Base-by-base conservation (phyloP, 2,888 invertebrate species). In the Petrolisthes cinctipes region DNA sequence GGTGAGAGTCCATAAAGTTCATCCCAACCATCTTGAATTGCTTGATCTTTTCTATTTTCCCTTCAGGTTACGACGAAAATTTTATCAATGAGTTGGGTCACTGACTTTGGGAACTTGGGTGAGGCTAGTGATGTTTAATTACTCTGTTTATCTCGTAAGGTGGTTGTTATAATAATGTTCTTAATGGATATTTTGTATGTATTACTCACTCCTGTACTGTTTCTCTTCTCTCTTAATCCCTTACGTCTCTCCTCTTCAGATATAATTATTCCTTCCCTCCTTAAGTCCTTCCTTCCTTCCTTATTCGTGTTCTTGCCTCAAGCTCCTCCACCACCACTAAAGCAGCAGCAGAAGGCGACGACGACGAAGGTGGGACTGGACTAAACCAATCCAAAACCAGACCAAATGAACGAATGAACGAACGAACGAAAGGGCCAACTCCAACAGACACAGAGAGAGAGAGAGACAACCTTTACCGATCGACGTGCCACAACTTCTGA, bases 11-110 rank as follows among this genome's bases (percentile, higher is more conserved):
- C 73, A 83, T 66, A 20, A 71, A 86, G 5, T 37, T 56, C 6
- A 79, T 68, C 2, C 86, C 79, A 17, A 86, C 73, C 86, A 86
- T 86, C 51, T 5, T 81, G 66, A 17, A 37, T 20, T 6, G 66
- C 14, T 76, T 76, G 17, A n/a, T n/a, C n/a, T n/a, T n/a, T n/a
- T n/a, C n/a, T n/a, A n/a, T n/a, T n/a, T n/a, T n/a, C n/a, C n/a
- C 71, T 14, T 4, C 17, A 9, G 53, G 5, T 4, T 17, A 53
- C 53, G 76, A n/a, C 53, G 23, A 11, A 23, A 14, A 14, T 61
- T 61, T 9, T 14, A 9, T 61, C 61, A 23, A 4, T 75, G 23
- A 23, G 75, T 75, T 17, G 54, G 76, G 76, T 76, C 53, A 53
- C 54, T n/a, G 17, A 76, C 53, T 76, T 53, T 17, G 76, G 17